phyloP scores from a whole-genome alignment of 2,888 invertebrate species.

The Antheraea assamensis region DNA sequence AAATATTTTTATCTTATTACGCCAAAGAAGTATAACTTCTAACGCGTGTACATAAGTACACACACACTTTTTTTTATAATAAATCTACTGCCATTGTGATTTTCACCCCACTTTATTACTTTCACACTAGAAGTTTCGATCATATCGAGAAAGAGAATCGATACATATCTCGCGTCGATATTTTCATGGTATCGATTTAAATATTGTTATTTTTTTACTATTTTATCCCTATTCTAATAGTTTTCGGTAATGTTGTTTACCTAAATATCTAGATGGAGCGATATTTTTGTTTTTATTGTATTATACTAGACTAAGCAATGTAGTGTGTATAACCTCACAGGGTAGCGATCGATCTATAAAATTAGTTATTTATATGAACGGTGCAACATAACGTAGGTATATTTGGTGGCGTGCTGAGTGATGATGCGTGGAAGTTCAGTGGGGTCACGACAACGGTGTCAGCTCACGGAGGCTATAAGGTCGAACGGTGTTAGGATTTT shows the following conservation, averaged over 20 bases:
- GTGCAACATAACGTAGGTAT: constrained; percentile 8
- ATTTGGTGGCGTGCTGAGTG: constrained; percentile 33
- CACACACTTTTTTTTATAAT: too few species aligned
- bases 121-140: too few species aligned
- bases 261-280: neutral
- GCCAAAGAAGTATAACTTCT: too few species aligned
- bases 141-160: too few species aligned
- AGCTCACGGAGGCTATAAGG: constrained; percentile 40
- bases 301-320: neutral
- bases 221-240: neutral
- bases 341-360: neutral
- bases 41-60: too few species aligned
- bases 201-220: too few species aligned
- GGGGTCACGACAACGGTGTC: constrained; percentile 44
- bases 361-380: constrained; percentile 7
- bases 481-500: constrained; percentile 27
- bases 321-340: neutral
- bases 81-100: too few species aligned
- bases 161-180: too few species aligned
- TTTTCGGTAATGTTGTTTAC: neutral
- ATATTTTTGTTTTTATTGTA: neutral
- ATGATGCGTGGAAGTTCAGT: constrained; percentile 44
- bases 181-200: too few species aligned
- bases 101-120: too few species aligned
- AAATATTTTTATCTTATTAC: too few species aligned